Evolutionary conservation across 2,113 vertebrate genomes (phyloP).

Genomic region (Mus spicilegus): DNA sequence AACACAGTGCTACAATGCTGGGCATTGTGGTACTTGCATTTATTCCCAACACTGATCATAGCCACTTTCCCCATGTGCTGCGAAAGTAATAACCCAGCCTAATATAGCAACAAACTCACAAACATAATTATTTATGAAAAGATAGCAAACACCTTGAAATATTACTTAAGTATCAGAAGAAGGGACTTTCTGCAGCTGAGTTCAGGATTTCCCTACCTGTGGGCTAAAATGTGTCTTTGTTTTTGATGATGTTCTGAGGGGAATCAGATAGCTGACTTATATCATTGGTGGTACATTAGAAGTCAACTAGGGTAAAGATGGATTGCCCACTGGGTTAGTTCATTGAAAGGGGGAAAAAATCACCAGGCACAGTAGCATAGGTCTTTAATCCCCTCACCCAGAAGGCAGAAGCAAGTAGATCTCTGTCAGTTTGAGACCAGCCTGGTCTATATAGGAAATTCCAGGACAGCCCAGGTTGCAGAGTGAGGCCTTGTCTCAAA

Average conservation of each 20-base stretch:
- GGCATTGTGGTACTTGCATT: too few relatives aligned
- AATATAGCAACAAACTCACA: conserved; percentile 52
- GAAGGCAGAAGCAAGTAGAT: background rate
- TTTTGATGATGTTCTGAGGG: background rate
- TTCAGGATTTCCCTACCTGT: background rate
- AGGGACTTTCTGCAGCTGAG: background rate
- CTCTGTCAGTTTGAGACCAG: background rate
- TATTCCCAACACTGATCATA: background rate
- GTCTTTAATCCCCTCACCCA: background rate
- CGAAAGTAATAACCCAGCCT: conserved; percentile 60
- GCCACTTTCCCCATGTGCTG: conserved; percentile 31
- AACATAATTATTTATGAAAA: conserved; percentile 76
- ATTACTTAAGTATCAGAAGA: conserved; percentile 49
- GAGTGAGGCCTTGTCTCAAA: background rate
- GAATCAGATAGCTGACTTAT: background rate
- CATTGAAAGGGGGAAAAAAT: background rate
- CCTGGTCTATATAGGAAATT: background rate
- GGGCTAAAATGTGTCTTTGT: conserved; percentile 1
- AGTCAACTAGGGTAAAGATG: background rate
- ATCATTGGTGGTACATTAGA: background rate
- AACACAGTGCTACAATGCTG: background rate
- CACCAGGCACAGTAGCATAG: background rate
- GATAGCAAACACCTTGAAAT: conserved; percentile 58
- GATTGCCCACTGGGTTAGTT: background rate
- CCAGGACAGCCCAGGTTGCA: background rate